Evolutionary conservation across 2,797 vertebrate genomes (phyloP).

Genomic region (Poeciliopsis turneri): DNA sequence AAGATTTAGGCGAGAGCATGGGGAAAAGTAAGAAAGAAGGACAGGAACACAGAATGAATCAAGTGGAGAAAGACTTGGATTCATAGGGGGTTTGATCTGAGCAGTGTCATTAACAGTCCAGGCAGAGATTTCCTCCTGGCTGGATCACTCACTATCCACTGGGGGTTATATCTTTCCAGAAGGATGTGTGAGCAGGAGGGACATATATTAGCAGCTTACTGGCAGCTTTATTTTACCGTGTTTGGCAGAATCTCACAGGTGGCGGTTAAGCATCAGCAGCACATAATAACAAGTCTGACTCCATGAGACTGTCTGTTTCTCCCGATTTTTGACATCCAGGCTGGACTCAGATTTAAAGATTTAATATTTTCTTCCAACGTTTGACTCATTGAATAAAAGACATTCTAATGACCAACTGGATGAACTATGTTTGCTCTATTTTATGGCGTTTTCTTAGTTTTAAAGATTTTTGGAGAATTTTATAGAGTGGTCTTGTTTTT

Average conservation of each 20-base stretch:
- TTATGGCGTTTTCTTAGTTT: background rate
- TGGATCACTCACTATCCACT: slow-evolving; percentile 63
- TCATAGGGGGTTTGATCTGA: slow-evolving; percentile 64
- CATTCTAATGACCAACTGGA: background rate
- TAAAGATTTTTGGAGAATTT: background rate
- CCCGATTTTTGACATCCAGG: slow-evolving; percentile 31
- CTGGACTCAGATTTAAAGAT: slow-evolving; percentile 11
- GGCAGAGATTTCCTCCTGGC: slow-evolving; percentile 69
- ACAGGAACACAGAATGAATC: slow-evolving; percentile 36
- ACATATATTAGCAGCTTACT: slow-evolving; percentile 75
- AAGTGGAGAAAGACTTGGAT: slow-evolving; percentile 43
- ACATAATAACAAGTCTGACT: slow-evolving; percentile 39
- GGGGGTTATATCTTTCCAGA: slow-evolving; percentile 69
- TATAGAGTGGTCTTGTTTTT: background rate
- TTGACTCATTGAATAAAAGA: background rate
- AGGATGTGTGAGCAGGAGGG: slow-evolving; percentile 63
- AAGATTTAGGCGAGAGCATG: slow-evolving; percentile 27
- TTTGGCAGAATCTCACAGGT: slow-evolving; percentile 61
- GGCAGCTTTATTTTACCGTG: slow-evolving; percentile 56
- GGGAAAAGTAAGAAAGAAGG: slow-evolving; percentile 19
- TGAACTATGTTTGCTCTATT: background rate
- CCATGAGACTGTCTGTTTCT: slow-evolving; percentile 33
- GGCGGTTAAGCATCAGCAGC: slow-evolving; percentile 56
- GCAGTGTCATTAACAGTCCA: slow-evolving; percentile 76
- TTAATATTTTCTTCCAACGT: slow-evolving; percentile 9